phyloP scores from a whole-genome alignment of 2,888 invertebrate genomes.

The Papilio protenor region DNA sequence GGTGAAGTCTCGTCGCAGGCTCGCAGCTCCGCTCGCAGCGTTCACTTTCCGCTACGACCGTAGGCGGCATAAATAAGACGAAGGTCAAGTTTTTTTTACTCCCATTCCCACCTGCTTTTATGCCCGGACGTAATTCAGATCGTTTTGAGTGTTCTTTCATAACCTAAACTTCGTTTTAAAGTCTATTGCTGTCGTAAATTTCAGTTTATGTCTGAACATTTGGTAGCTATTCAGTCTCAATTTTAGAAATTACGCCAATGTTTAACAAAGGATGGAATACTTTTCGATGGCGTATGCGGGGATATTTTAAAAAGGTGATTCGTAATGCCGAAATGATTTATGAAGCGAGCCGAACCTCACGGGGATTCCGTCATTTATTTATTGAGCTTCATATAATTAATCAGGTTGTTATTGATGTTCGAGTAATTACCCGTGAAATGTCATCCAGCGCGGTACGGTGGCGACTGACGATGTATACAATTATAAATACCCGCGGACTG shows the following conservation, averaged over 20 bases:
- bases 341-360: neutral
- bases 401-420: slow-evolving; percentile 41
- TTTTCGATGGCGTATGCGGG: slow-evolving; percentile 17
- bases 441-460: slow-evolving; percentile 35
- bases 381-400: slow-evolving; percentile 35
- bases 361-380: slow-evolving; percentile 37
- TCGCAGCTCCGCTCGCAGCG: slow-evolving; percentile 53
- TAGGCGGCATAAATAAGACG: slow-evolving; percentile 65
- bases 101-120: slow-evolving; percentile 73
- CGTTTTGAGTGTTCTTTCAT: slow-evolving; percentile 76
- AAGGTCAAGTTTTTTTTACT: slow-evolving; percentile 72
- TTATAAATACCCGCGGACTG: slow-evolving; percentile 3
- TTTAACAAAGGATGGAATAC: slow-evolving; percentile 48
- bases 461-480: neutral
- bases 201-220: slow-evolving; percentile 72
- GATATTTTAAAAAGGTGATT: slow-evolving; percentile 16
- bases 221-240: slow-evolving; percentile 66
- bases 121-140: slow-evolving; percentile 67
- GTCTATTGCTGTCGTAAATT: slow-evolving; percentile 71
- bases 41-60: slow-evolving; percentile 71
- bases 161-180: slow-evolving; percentile 73
- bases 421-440: slow-evolving; percentile 41
- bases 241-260: slow-evolving; percentile 70
- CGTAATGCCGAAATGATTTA: slow-evolving; percentile 21
- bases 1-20: slow-evolving; percentile 71